Base-by-base conservation (phyloP, 2,113 vertebrate species). In the Galeopterus variegatus region DNA sequence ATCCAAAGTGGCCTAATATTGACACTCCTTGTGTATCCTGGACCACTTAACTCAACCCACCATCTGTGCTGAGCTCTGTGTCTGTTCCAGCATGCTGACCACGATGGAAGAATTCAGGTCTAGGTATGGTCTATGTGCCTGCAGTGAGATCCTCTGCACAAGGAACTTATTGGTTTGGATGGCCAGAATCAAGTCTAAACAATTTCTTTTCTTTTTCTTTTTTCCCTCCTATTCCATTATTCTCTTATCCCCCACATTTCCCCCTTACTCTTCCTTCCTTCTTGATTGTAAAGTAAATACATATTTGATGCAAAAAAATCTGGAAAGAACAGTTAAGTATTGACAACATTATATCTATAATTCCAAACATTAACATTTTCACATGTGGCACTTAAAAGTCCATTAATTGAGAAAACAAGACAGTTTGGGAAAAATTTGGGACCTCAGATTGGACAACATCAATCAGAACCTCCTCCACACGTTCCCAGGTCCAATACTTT, bases 271-370 rank as follows among this genome's bases (percentile, higher is more conserved):
- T 76, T 41, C 1, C 33, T 90, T 81, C 45, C n/a, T 77, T 90
- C 50, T 28, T 88, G 54, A 56, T 50, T 84, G 23, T 64, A 80
- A 95, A 80, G 84, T 84, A 88, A 93, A 87, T 75, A 41, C n/a
- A 88, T 82, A 36, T 73, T 86, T 67, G 23, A 65, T 31, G 28
- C 5, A n/a, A 79, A 48, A 50, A 85, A 33, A 84, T 56, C 4
- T n/a, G 1, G 15, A 89, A 93, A 85, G 26, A 64, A 82, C 10
- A 73, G 3, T 81, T 72, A 88, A 82, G 41, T 75, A 56, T 56
- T 58, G 2, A 54, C 28, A 88, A 70, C 17, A 67, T 56, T 86
- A 54, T 9, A 54, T 75, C 26, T 81, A 2, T 50, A 85, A 92
- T 56, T 56, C 18, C 70, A 80, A 79, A 80, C 41, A 73, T 26